Percentiles rank a stretch among this genome's conserved stretches.
Evolutionary conservation across 2,888 invertebrate species (phyloP).

Genomic region (Mesorhabditis sp.): DNA sequence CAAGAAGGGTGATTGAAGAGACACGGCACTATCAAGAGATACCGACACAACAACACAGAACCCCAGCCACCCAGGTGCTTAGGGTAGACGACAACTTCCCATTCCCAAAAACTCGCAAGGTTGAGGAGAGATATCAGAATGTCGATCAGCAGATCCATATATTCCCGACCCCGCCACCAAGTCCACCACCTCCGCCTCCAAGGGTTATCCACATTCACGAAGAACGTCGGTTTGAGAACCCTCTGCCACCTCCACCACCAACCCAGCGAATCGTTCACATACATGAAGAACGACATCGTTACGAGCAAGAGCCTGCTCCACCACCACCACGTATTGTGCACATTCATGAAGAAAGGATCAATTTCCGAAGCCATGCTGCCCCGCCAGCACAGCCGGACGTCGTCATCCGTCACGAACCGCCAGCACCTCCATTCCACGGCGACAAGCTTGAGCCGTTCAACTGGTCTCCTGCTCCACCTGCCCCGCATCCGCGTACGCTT

Average conservation of each 20-base stretch:
- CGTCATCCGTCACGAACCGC: not conserved
- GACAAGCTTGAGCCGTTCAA: not conserved
- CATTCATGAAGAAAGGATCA: slow-evolving; percentile 4
- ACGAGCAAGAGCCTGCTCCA: not conserved
- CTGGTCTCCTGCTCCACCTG: not conserved
- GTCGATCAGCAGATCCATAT: slow-evolving; percentile 7
- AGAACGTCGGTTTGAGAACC: too few species aligned
- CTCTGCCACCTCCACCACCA: too few species aligned
- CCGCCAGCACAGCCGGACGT: not conserved
- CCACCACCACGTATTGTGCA: not conserved
- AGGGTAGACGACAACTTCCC: not conserved
- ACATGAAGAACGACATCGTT: not conserved
- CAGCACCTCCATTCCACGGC: slow-evolving; percentile 3
- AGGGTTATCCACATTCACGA: too few species aligned
- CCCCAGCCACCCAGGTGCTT: not conserved
- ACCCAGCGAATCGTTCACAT: not conserved
- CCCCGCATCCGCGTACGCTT: not conserved
- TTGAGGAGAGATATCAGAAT: not conserved
- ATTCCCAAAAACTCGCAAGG: not conserved
- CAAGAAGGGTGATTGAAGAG: not conserved
- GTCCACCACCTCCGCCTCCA: not conserved
- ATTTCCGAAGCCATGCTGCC: not conserved
- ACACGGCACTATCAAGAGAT: slow-evolving; percentile 5
- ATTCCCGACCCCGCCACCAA: slow-evolving; percentile 6
- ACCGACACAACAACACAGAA: not conserved